These are phyloP conservation scores for Patella pellucida DNA, from an alignment of 2,888 invertebrate genomes.

Conservation along the genomic window DNA sequence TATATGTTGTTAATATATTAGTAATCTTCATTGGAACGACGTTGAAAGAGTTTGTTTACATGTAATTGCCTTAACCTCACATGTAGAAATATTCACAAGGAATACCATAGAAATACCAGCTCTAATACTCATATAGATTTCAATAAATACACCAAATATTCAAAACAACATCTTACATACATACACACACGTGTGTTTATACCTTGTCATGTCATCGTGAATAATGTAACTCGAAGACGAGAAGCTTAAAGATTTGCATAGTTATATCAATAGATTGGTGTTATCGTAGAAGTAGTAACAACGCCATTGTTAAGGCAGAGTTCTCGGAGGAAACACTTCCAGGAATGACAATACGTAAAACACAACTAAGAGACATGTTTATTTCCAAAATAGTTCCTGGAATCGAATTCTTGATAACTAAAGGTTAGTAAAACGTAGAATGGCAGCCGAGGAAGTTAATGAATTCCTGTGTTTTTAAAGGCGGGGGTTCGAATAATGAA, in stretches of 20 bases:
- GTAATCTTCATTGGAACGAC: background rate
- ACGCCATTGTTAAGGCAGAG: no score
- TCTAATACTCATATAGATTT: no score
- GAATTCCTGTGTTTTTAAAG: slow-evolving; percentile 9
- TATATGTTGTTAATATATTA: slow-evolving; percentile 3
- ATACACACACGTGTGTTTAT: no score
- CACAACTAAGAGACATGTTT: slow-evolving; percentile 4
- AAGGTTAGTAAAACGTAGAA: background rate
- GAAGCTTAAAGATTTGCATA: no score
- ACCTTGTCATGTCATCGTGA: no score
- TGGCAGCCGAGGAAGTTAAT: slow-evolving; percentile 3
- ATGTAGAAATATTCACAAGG: background rate
- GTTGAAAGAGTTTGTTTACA: background rate
- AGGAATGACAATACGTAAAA: background rate
- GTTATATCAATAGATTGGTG: no score
- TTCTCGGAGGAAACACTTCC: no score
- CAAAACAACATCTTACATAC: no score
- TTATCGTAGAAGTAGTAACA: no score
- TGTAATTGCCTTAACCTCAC: background rate
- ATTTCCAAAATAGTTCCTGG: background rate
- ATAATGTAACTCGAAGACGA: no score
- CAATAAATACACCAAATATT: no score
- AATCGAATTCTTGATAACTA: background rate
- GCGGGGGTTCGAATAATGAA: slow-evolving; percentile 7
- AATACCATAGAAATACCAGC: slow-evolving; percentile 6